A percentile compares a stretch with the other conserved stretches of the same genome.
These are phyloP conservation scores for Tanaodytes sp. DNA, from an alignment of 2,888 invertebrate genomes.

Conservation along the genomic window DNA sequence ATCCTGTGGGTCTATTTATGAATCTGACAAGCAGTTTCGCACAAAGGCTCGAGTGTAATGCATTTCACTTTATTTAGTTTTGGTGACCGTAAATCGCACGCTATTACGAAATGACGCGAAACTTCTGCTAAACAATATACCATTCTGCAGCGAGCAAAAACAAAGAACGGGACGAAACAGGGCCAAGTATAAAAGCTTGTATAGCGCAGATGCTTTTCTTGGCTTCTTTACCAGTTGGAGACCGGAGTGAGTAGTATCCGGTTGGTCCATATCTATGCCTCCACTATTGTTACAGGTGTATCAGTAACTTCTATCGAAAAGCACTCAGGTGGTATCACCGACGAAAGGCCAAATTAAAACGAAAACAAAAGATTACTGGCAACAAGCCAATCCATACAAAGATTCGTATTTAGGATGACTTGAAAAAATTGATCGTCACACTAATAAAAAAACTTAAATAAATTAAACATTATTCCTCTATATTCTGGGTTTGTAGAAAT, in stretches of 20 bases:
- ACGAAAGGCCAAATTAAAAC: too few relatives aligned
- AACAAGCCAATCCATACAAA: too few relatives aligned
- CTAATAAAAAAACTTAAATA: too few relatives aligned
- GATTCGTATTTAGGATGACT: too few relatives aligned
- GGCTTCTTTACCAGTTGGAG: conserved; percentile 43
- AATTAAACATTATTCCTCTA: too few relatives aligned
- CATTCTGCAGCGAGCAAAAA: conserved; percentile 24
- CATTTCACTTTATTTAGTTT: conserved; percentile 42
- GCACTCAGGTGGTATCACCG: too few relatives aligned
- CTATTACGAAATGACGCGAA: conserved; percentile 44
- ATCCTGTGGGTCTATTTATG: conserved; percentile 16
- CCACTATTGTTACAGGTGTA: conserved; percentile 38
- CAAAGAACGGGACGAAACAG: conserved; percentile 30
- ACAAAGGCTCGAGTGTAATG: conserved; percentile 34
- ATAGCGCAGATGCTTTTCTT: conserved; percentile 45
- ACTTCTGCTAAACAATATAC: conserved; percentile 47
- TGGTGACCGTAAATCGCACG: conserved; percentile 33
- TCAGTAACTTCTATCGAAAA: conserved; percentile 23
- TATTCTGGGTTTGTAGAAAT: too few relatives aligned
- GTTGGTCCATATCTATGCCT: conserved; percentile 30
- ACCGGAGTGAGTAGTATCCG: conserved; percentile 32
- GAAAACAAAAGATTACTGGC: too few relatives aligned
- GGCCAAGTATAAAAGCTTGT: conserved; percentile 47
- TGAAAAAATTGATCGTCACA: too few relatives aligned
- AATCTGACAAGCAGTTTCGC: conserved; percentile 36